These are phyloP conservation scores for Sula dactylatra DNA, from an alignment of 2,113 vertebrate species.

Conservation along the genomic window DNA sequence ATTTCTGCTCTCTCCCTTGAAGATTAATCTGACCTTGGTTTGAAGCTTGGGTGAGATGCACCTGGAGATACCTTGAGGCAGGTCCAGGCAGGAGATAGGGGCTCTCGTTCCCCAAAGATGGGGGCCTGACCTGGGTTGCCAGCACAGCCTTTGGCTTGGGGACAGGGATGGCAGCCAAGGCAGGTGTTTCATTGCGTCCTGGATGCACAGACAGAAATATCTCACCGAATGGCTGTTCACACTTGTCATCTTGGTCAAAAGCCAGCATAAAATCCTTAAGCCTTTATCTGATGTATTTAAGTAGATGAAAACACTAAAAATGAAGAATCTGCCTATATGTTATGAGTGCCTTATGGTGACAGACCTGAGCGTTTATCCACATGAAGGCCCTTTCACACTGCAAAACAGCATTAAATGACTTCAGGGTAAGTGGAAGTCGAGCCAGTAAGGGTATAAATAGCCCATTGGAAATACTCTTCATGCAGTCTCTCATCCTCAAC, in stretches of 20 bases:
- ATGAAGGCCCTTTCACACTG: conserved; percentile 11
- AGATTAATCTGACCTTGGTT: background rate
- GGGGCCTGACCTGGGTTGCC: background rate
- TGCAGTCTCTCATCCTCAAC: background rate
- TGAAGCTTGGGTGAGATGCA: background rate
- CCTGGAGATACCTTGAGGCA: background rate
- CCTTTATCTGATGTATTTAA: background rate
- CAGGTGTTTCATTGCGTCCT: background rate
- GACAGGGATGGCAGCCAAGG: background rate
- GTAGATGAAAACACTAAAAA: background rate
- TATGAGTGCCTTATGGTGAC: background rate
- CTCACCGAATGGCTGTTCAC: background rate
- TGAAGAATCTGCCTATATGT: background rate
- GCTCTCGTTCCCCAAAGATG: accelerated
- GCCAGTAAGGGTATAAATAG: conserved; percentile 2
- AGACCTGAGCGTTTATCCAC: conserved; percentile 32
- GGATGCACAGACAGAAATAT: background rate
- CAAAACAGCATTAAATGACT: background rate
- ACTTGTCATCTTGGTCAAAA: background rate
- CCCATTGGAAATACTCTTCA: background rate
- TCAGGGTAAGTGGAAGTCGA: background rate
- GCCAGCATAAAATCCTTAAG: background rate
- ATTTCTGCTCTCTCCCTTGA: background rate
- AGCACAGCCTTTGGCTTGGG: background rate
- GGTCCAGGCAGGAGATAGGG: background rate